Evolutionary conservation across 2,113 vertebrate species (phyloP), one percentile per base, ranked within the genome.

Genomic region (Psophia crepitans): DNA sequence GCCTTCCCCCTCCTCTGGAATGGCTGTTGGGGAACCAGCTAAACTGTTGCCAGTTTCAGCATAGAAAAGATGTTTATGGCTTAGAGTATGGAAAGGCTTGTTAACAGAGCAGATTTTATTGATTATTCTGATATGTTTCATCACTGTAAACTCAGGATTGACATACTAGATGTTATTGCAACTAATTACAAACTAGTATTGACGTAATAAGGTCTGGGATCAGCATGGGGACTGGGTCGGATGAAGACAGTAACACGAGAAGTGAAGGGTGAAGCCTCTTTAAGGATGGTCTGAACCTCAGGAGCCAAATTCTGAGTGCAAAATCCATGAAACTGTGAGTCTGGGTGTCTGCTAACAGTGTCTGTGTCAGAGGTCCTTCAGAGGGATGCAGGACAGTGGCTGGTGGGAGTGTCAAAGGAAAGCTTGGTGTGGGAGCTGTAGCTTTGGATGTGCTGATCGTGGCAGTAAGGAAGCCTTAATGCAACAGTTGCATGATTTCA

Each of bases 361-460:
- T 37, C 27, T 28, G n/a, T 33, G 68, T 30, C 21, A 20, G 83
- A 68, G 53, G 39, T 20, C 21, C 23, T 43, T 0, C 0, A 12
- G 26, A 35, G 58, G 26, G 46, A 11, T 0, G 5, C 26, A 43
- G 66, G 46, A 12, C 39, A 32, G 33, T 19, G 54, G 15, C 54
- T 9, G 9, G 41, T 2, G 7, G 57, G 26, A 71, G 6, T 26
- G 54, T 18, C 27, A 49, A 32, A 69, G 63, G 8, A 60, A 27
- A 80, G 33, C 24, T 73, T 61, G 24, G 9, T n/a, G 0, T 12
- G 33, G 43, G 57, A 71, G 48, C 39, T 1, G 2, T 5, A 26
- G 28, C 32, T 89, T 85, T 80, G 63, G n/a, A 8, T 64, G 9
- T 33, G 7, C 53, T 71, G 53, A 9, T 5, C 3, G 1, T 2